Evolutionary conservation across 1,140 invertebrate species (phyloP).

Genomic region (Drosophila varians): DNA sequence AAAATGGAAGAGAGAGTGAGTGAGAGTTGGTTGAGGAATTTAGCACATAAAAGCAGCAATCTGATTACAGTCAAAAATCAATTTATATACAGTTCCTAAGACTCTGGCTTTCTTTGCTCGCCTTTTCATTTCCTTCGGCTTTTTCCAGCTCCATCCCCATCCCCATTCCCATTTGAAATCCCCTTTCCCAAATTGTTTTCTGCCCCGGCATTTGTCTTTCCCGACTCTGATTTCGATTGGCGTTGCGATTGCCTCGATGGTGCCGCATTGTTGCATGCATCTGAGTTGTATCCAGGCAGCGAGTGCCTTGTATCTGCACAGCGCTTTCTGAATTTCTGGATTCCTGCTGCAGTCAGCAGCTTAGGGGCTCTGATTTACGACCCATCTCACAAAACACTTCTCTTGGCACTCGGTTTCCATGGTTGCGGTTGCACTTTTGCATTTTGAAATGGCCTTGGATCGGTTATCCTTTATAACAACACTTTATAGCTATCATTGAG

Average conservation of each 20-base stretch:
- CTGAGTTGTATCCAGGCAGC: conserved; percentile 1
- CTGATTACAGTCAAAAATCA: conserved; percentile 67
- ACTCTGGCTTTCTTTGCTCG: conserved; percentile 19
- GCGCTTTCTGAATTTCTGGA: conserved; percentile 9
- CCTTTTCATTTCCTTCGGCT: conserved; percentile 10
- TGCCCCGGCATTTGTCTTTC: conserved; percentile 24
- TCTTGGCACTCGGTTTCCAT: background rate
- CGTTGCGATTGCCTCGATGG: conserved; percentile 1
- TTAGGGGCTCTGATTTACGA: conserved; percentile 32
- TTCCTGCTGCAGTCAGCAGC: conserved; percentile 32
- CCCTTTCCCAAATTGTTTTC: conserved; percentile 30
- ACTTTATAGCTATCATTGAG: no score
- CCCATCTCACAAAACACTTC: conserved; percentile 8
- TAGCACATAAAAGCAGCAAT: conserved; percentile 56
- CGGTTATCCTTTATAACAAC: no score
- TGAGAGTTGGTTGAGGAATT: conserved; percentile 25
- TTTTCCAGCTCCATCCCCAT: no score
- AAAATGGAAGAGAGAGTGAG: conserved; percentile 9
- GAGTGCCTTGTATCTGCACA: conserved; percentile 12
- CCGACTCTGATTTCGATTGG: conserved; percentile 1
- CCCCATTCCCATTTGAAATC: no score
- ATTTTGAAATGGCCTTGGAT: background rate
- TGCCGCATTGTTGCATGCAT: conserved; percentile 43
- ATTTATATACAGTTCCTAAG: conserved; percentile 56
- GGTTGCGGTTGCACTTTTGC: background rate